Conservation (phyloP, 2,888 invertebrate species). For the Cabera pusaria region DNA sequence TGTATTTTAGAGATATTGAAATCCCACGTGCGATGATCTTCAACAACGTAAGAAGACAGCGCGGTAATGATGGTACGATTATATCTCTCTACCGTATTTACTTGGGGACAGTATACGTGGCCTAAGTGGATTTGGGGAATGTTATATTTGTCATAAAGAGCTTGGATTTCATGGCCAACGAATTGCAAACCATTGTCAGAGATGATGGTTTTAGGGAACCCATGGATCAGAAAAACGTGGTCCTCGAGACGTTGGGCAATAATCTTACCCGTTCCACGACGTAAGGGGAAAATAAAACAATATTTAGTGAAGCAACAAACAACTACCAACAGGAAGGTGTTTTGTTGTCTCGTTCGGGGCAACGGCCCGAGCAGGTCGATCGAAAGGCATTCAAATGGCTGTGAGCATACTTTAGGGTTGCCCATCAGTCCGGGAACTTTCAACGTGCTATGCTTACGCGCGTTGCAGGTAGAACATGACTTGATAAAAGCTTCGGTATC, state of each 20-base stretch:
- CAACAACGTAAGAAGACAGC: neutral
- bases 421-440: slow-evolving; percentile 26
- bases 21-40: slow-evolving; percentile 1
- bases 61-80: slow-evolving; percentile 1
- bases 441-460: neutral
- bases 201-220: neutral
- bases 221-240: neutral
- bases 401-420: slow-evolving; percentile 24
- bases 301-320: slow-evolving; percentile 26
- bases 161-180: neutral
- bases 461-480: neutral
- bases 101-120: neutral
- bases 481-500: neutral
- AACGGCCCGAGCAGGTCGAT: slow-evolving; percentile 35
- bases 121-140: neutral
- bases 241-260: slow-evolving; percentile 3
- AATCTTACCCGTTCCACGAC: slow-evolving; percentile 17
- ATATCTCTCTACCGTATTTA: slow-evolving; percentile 1
- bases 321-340: slow-evolving; percentile 25
- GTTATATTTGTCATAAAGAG: neutral
- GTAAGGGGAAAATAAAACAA: slow-evolving; percentile 20
- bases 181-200: neutral
- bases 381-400: slow-evolving; percentile 31
- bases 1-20: slow-evolving; percentile 14
- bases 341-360: slow-evolving; percentile 21